Base-by-base conservation (phyloP, 2,113 vertebrate genomes). In the Psettodes erumei region DNA sequence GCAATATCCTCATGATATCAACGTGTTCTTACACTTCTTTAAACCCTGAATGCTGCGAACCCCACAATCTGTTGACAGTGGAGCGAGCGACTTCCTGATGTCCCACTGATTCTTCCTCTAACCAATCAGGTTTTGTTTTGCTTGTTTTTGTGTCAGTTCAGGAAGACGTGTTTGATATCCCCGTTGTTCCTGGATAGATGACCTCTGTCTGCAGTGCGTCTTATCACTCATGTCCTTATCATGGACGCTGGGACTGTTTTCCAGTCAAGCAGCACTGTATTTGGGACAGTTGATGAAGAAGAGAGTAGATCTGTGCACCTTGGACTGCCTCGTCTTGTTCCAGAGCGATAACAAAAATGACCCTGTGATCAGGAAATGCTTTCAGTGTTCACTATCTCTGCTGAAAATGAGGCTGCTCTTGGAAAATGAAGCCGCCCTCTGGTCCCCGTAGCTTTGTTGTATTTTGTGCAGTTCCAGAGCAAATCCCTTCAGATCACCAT, bases 191-290 rank as follows among this genome's bases (percentile, higher is more conserved):
- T 56, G 28, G 5, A 21, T 5, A 37, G 25, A 43, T 40, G 12
- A 50, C 30, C 3, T 53, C 27, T 72, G 68, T 59, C 25, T 64
- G 28, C 18, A 7, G 53, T n/a, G 15, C 3, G 28, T 53, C 30
- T 60, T 69, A 79, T 79, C 75, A 27, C 32, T 48, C 35, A n/a
- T 42, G 11, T 61, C 18, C n/a, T 61, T 47, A 66, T 79, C 45
- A 12, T 45, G 58, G 21, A 59, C 35, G 63, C 21, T 33, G 1
- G 0, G 33, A 43, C 18, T 48, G 21, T 67, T 59, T 72, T 23
- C 16, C 50, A 55, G 21, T 65, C 2, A 50, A 56, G 15, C 27
- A 38, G 40, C 15, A 40, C 37, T 61, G n/a, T 50, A 53, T 38
- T n/a, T 1, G n/a, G 37, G 27, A 9, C 60, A 48, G 15, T 9